Evolutionary conservation across 1,140 invertebrate species (phyloP).

Genomic region (Pteromalus puparum): DNA sequence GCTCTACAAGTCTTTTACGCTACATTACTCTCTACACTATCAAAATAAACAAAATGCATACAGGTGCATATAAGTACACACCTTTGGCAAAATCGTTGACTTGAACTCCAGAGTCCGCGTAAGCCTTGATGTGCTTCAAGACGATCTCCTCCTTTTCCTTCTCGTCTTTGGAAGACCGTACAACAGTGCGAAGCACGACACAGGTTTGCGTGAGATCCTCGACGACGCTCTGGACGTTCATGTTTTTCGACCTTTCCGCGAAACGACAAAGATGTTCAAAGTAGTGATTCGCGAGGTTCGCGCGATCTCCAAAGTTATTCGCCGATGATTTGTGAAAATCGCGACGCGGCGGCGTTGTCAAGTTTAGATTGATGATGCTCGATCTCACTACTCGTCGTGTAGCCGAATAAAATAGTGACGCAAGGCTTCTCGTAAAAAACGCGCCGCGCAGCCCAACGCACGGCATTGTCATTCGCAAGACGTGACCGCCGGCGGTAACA

Average conservation of each 20-base stretch:
- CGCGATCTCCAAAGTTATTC: neutral
- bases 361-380: neutral
- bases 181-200: conserved; percentile 60
- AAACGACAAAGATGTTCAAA: conserved; percentile 1
- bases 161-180: conserved; percentile 55
- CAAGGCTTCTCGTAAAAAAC: neutral
- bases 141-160: conserved; percentile 64
- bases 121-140: conserved; percentile 67
- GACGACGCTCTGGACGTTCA: conserved; percentile 53
- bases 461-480: neutral
- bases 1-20: neutral
- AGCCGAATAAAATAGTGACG: neutral
- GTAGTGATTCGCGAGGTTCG: neutral
- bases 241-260: conserved; percentile 27
- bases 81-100: conserved; percentile 71
- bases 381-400: neutral
- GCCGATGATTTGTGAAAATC: conserved; percentile 24
- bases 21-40: neutral
- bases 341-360: conserved; percentile 28
- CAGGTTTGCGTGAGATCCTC: conserved; percentile 67
- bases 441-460: neutral
- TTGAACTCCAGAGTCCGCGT: conserved; percentile 51
- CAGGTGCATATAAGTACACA: conserved; percentile 50
- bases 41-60: neutral
- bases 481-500: neutral